Conservation (phyloP, 1,140 invertebrate species). For the Magallana ariakensis region DNA sequence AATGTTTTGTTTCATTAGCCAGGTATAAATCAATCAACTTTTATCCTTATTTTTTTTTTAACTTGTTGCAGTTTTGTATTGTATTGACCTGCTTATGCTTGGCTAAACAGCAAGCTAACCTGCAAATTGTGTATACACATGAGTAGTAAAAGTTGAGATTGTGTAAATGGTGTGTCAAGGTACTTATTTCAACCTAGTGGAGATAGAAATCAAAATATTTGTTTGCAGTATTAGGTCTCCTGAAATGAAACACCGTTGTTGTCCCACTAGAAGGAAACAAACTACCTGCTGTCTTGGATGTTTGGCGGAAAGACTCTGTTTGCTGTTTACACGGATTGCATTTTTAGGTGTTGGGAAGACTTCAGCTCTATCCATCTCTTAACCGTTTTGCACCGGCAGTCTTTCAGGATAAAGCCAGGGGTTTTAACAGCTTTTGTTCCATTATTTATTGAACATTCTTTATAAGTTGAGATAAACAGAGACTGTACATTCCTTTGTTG, state of each 20-base stretch:
- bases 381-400: background rate
- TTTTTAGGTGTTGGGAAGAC: background rate
- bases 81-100: background rate
- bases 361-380: constrained; percentile 5
- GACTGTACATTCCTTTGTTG: constrained; percentile 2
- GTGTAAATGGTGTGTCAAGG: background rate
- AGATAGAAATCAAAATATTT: constrained; percentile 14
- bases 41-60: background rate
- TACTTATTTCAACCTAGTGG: background rate
- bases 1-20: background rate
- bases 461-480: background rate
- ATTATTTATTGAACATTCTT: constrained; percentile 38
- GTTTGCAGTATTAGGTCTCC: background rate
- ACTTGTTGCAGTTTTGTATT: background rate
- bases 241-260: constrained; percentile 15
- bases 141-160: background rate
- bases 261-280: background rate
- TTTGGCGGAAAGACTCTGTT: background rate
- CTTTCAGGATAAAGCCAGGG: background rate
- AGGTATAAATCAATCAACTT: background rate
- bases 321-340: background rate
- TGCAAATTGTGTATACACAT: background rate
- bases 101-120: background rate
- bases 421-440: constrained; percentile 3
- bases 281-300: background rate